Evolutionary conservation across 2,113 vertebrate species (phyloP).

Genomic region (Chaenocephalus aceratus): DNA sequence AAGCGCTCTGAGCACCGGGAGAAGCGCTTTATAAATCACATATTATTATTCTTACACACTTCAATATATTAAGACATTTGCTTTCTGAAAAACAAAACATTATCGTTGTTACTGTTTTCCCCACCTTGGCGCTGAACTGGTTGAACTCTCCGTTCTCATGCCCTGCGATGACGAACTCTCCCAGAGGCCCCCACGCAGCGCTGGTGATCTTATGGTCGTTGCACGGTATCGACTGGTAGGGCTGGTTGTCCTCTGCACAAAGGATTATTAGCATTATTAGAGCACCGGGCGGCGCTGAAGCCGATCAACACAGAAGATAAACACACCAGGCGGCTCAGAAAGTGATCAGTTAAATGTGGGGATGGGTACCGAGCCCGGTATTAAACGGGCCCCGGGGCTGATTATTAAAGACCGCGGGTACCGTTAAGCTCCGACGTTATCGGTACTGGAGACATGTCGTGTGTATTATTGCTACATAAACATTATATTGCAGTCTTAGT

Average conservation of each 20-base stretch:
- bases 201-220: slow-evolving; percentile 96
- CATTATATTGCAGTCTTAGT: no score
- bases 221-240: slow-evolving; percentile 93
- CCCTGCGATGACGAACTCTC: slow-evolving; percentile 94
- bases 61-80: no score
- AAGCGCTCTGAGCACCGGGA: no score
- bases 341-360: background rate
- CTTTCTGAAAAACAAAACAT: no score
- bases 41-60: no score
- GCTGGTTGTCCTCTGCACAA: slow-evolving; percentile 91
- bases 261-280: background rate
- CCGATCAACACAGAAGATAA: background rate
- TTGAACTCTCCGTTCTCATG: slow-evolving; percentile 96
- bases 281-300: background rate
- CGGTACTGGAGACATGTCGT: no score
- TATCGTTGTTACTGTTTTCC: background rate
- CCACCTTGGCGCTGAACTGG: slow-evolving; percentile 96
- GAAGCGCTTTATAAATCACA: no score
- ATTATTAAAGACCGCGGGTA: no score
- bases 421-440: no score
- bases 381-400: no score
- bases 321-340: background rate
- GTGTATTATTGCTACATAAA: no score
- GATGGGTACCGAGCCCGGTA: no score
- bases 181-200: slow-evolving; percentile 95